These are phyloP conservation scores for Didymodactylos carnosus DNA, from an alignment of 2,888 invertebrate species.

Conservation along the genomic window DNA sequence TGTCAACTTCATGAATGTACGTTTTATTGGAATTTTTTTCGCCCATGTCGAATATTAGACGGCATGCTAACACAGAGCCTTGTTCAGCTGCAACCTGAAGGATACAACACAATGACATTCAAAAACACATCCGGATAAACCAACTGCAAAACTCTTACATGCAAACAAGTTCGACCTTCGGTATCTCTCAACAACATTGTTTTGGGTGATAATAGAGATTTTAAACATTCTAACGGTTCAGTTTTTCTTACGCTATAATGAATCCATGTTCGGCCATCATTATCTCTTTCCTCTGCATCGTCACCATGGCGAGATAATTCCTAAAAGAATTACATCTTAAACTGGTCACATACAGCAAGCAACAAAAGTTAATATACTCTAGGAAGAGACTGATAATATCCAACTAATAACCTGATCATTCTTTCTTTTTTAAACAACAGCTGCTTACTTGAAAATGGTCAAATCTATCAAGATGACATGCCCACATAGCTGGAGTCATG, in stretches of 20 bases:
- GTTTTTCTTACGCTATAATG: constrained; percentile 32
- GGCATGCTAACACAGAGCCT: constrained; percentile 29
- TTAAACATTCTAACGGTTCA: constrained; percentile 31
- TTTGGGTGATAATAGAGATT: constrained; percentile 29
- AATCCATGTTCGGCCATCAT: constrained; percentile 31
- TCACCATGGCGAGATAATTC: background rate
- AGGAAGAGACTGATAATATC: no score
- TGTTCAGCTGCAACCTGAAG: constrained; percentile 32
- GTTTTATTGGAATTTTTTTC: constrained; percentile 17
- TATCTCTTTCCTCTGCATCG: constrained; percentile 20
- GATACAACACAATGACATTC: no score
- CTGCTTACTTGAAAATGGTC: constrained; percentile 29
- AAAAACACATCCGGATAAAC: no score
- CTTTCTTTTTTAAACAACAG: constrained; percentile 20
- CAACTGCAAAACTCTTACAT: no score
- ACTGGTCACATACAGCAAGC: constrained; percentile 17
- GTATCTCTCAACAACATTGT: constrained; percentile 27
- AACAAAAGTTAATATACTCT: constrained; percentile 18
- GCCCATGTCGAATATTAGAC: constrained; percentile 27
- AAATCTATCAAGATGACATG: constrained; percentile 32
- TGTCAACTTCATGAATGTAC: constrained; percentile 24
- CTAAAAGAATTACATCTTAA: background rate
- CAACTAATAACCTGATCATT: constrained; percentile 5
- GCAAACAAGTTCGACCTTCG: constrained; percentile 30
- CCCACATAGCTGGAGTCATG: constrained; percentile 33